Percentiles rank a stretch among this genome's conserved stretches.
Conservation (phyloP, 2,113 vertebrate genomes). For the Nasalis larvatus region DNA sequence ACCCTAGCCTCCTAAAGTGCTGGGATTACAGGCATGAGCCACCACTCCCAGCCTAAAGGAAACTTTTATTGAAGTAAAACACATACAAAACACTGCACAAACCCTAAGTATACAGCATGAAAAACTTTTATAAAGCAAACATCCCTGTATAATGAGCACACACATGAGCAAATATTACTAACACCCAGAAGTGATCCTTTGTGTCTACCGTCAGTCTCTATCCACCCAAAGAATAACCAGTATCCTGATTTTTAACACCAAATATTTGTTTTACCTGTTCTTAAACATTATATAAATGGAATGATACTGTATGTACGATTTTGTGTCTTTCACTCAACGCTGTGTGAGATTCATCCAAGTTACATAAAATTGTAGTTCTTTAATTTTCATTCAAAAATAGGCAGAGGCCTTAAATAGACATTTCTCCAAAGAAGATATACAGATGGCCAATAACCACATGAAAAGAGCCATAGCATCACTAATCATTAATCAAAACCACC, state of each 20-base stretch:
- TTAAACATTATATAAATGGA: background rate
- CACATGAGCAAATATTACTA: background rate
- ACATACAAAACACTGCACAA: background rate
- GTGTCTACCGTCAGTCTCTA: background rate
- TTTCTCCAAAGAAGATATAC: background rate
- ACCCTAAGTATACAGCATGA: background rate
- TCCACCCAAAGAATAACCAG: background rate
- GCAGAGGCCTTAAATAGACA: background rate
- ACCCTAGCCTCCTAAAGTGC: too few relatives aligned
- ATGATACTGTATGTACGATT: background rate
- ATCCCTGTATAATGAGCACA: background rate
- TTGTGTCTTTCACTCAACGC: background rate
- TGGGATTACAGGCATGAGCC: too few relatives aligned
- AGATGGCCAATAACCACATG: background rate
- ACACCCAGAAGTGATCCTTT: background rate
- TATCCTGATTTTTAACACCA: background rate
- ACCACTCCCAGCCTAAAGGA: background rate
- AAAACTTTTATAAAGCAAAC: background rate
- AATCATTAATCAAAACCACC: background rate
- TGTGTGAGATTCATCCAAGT: background rate
- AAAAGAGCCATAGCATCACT: background rate
- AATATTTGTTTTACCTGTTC: background rate
- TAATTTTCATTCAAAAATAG: background rate
- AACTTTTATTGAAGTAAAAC: background rate
- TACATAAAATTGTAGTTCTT: background rate